These are phyloP conservation scores for Fregata magnificens DNA, from an alignment of 2,113 vertebrate species.

Conservation along the genomic window DNA sequence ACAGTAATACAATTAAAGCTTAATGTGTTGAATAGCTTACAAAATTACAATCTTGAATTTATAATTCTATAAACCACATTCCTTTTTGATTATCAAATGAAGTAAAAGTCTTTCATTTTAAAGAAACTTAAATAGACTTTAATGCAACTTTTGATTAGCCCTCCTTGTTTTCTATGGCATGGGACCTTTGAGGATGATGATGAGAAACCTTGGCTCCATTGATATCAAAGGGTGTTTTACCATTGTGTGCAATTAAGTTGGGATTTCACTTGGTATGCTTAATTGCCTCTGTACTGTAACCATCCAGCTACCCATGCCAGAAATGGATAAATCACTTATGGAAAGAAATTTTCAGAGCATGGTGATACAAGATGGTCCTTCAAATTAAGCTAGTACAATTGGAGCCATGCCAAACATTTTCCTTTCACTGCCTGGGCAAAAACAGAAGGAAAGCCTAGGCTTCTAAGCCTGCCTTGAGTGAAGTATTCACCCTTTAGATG, in stretches of 20 bases:
- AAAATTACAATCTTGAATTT: background rate
- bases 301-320: background rate
- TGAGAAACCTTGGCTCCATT: background rate
- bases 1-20: background rate
- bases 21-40: background rate
- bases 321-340: background rate
- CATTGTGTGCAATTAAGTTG: background rate
- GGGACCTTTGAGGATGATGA: background rate
- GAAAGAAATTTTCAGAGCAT: conserved; percentile 9
- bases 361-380: background rate
- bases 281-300: background rate
- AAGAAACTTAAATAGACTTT: background rate
- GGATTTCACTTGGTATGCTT: background rate
- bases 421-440: background rate
- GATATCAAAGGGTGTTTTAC: background rate
- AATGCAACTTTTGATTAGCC: background rate
- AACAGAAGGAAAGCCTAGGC: background rate
- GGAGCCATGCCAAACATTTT: background rate
- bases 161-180: background rate
- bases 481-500: background rate
- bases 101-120: background rate
- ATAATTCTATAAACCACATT: background rate
- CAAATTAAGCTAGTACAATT: background rate
- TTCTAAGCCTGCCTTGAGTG: background rate
- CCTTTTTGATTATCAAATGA: background rate